These are phyloP conservation scores for Theonella swinhoei DNA, from an alignment of 37 sponge, comb jelly and placozoan genomes.

Conservation along the genomic window DNA sequence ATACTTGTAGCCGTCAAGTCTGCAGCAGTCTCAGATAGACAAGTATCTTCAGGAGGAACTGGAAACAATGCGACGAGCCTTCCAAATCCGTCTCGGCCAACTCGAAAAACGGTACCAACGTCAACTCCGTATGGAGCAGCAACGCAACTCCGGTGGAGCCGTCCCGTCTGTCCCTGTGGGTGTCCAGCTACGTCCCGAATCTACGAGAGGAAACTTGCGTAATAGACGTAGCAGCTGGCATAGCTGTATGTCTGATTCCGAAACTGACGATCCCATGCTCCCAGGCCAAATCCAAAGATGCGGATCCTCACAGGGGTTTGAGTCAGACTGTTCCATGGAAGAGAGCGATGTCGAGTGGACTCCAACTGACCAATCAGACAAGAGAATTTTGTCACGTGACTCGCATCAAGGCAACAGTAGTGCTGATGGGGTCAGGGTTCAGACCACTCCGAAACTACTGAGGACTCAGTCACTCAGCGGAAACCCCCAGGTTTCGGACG, in stretches of 20 bases:
- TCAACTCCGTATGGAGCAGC: constrained; percentile 30
- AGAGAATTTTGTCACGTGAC: background rate
- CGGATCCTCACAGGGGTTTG: constrained; percentile 24
- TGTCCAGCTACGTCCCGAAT: background rate
- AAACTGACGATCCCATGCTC: background rate
- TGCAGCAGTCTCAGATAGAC: constrained; percentile 31
- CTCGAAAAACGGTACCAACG: constrained; percentile 72
- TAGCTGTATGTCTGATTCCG: constrained; percentile 9
- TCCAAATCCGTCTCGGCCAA: constrained; percentile 72
- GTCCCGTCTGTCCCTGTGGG: background rate
- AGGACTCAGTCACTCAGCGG: background rate
- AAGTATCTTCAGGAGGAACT: constrained; percentile 72
- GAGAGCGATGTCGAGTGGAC: constrained; percentile 12
- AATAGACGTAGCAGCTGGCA: constrained; percentile 54
- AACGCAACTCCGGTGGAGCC: background rate
- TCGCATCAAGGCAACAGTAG: too few species aligned
- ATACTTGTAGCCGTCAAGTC: background rate
- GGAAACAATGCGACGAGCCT: constrained; percentile 78
- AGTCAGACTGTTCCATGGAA: constrained; percentile 22
- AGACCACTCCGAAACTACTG: background rate
- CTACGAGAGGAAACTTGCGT: background rate
- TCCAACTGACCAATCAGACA: background rate
- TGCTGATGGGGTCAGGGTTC: background rate
- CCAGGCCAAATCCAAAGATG: constrained; percentile 7
- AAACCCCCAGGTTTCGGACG: background rate